These are phyloP conservation scores for Hexactinellida sp. DNA, from an alignment of 37 sponge, comb jelly and placozoan species.

Conservation along the genomic window DNA sequence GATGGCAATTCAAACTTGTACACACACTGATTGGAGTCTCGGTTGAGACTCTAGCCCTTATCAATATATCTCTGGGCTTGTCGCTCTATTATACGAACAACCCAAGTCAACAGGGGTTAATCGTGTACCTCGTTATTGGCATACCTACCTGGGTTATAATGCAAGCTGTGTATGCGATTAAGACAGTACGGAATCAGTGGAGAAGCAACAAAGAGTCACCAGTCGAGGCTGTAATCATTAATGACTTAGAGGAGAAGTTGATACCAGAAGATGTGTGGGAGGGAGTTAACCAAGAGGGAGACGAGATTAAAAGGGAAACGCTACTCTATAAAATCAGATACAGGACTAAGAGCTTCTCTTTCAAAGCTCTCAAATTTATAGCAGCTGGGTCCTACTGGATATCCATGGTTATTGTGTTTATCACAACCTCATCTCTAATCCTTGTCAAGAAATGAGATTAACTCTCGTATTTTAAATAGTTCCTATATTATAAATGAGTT, in stretches of 20 bases:
- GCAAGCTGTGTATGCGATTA: not conserved
- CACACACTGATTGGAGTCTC: not conserved
- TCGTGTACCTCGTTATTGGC: not conserved
- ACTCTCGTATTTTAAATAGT: not conserved
- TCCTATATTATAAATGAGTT: not conserved
- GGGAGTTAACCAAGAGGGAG: not conserved
- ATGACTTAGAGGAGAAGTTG: not conserved
- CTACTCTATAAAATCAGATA: not conserved
- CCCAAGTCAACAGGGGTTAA: not conserved
- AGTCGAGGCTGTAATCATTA: not conserved
- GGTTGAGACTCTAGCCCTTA: not conserved
- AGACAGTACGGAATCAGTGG: not conserved
- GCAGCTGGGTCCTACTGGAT: not conserved
- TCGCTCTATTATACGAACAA: not conserved
- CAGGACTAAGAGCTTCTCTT: not conserved
- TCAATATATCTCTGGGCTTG: not conserved
- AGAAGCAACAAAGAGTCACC: not conserved
- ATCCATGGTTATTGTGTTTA: not conserved
- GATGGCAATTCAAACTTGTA: not conserved
- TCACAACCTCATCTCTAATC: not conserved
- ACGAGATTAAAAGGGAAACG: not conserved
- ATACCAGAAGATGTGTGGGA: not conserved
- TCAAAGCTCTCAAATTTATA: not conserved
- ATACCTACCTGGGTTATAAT: not conserved
- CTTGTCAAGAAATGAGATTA: not conserved